Evolutionary conservation across 2,797 vertebrate genomes (phyloP).

Genomic region (Artibeus lituratus): DNA sequence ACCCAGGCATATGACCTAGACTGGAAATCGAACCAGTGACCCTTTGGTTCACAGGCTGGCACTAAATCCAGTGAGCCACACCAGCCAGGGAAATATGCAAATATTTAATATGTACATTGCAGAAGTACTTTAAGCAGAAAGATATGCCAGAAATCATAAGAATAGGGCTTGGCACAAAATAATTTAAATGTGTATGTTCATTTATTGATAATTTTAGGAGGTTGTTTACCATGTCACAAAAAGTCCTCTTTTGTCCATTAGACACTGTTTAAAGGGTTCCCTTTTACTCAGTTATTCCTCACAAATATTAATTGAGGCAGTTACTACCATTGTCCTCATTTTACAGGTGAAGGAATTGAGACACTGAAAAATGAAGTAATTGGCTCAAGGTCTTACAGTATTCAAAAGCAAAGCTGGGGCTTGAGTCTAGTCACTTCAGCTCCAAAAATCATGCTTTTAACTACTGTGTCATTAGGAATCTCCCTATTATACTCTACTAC

Average conservation of each 20-base stretch:
- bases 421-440: neutral
- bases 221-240: neutral
- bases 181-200: neutral
- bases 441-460: neutral
- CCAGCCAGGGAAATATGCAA: neutral
- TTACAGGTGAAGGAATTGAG: neutral
- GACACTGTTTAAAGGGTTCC: neutral
- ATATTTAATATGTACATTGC: neutral
- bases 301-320: neutral
- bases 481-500: neutral
- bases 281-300: neutral
- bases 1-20: too few relatives aligned
- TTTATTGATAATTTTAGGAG: neutral
- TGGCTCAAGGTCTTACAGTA: neutral
- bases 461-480: neutral
- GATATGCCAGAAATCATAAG: neutral
- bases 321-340: neutral
- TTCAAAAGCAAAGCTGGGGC: neutral
- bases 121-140: neutral
- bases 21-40: too few relatives aligned
- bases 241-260: neutral
- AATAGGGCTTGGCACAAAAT: neutral
- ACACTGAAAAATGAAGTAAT: neutral
- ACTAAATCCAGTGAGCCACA: too few relatives aligned
- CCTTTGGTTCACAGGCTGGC: too few relatives aligned